A percentile compares a stretch with the other conserved stretches of the same genome.
phyloP scores from a whole-genome alignment of 2,888 invertebrate species.

The Phytoseiulus persimilis region DNA sequence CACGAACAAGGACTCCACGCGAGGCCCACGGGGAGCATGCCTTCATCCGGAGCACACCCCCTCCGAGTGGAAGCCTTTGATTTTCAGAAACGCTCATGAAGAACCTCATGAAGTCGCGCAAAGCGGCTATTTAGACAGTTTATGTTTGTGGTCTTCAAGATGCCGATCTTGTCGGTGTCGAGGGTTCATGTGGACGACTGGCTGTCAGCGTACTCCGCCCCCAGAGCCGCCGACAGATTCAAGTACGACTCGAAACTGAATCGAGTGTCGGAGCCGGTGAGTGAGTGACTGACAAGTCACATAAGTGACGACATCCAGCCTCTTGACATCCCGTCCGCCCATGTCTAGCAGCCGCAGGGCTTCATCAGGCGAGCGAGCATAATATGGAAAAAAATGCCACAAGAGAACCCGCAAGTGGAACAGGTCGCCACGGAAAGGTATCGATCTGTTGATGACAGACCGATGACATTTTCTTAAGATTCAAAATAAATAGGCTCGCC shows the following conservation, averaged over 20 bases:
- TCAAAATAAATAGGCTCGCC: not conserved
- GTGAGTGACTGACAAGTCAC: not conserved
- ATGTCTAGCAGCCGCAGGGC: not conserved
- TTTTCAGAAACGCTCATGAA: no score
- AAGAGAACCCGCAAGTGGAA: not conserved
- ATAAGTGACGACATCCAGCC: not conserved
- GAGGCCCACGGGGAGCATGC: no score
- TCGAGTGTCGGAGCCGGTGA: not conserved
- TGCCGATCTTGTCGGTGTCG: no score
- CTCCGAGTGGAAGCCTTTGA: no score
- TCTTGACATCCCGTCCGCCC: not conserved
- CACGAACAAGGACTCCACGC: no score
- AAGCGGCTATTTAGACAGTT: no score
- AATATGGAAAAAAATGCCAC: not conserved
- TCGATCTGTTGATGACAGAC: constrained; percentile 24
- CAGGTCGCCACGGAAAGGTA: not conserved
- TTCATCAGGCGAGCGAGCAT: not conserved
- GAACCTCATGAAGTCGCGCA: no score
- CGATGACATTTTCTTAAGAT: not conserved
- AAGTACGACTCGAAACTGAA: not conserved
- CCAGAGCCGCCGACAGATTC: not conserved
- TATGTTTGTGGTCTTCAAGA: no score
- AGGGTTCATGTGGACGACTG: not conserved
- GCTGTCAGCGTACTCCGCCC: not conserved
- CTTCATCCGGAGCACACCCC: no score